Percentiles rank a stretch among this genome's conserved stretches.
phyloP scores from a whole-genome alignment of 1,140 invertebrate species.

The Ericerus pela region DNA sequence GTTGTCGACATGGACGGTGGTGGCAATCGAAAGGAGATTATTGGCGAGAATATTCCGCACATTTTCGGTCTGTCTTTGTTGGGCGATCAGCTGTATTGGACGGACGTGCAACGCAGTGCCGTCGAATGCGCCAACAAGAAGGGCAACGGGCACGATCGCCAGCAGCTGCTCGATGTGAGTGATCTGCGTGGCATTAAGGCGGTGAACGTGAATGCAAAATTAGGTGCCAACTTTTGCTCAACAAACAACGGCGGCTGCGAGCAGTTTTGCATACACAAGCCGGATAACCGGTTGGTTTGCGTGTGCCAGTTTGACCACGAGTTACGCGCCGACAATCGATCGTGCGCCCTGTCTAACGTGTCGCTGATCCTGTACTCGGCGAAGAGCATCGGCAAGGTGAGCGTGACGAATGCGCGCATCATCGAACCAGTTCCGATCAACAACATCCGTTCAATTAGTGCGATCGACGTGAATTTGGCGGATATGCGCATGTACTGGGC shows the following conservation, averaged over 20 bases:
- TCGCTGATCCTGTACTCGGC: conserved; percentile 74
- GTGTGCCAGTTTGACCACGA: conserved; percentile 65
- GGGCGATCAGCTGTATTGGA: conserved; percentile 88
- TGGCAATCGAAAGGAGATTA: conserved; percentile 54
- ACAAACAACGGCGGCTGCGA: conserved; percentile 64
- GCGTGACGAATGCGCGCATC: conserved; percentile 61
- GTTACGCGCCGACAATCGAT: conserved; percentile 55
- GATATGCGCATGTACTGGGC: conserved; percentile 73
- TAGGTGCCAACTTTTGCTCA: conserved; percentile 51
- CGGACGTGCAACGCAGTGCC: conserved; percentile 80
- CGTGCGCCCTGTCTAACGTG: conserved; percentile 70
- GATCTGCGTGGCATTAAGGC: conserved; percentile 74
- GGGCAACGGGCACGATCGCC: conserved; percentile 44
- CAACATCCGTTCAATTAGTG: conserved; percentile 39
- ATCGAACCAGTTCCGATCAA: conserved; percentile 61
- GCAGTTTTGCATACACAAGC: conserved; percentile 70
- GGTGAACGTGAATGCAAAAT: conserved; percentile 39
- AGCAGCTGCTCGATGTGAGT: conserved; percentile 46
- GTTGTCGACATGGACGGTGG: conserved; percentile 70
- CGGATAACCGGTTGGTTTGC: conserved; percentile 51
- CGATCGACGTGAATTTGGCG: conserved; percentile 59
- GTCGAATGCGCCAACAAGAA: conserved; percentile 83
- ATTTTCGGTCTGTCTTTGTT: conserved; percentile 77
- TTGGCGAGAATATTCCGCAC: conserved; percentile 72
- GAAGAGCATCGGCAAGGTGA: conserved; percentile 68